Evolutionary conservation across 2,113 vertebrate species (phyloP).

Genomic region (Piprites chloris): DNA sequence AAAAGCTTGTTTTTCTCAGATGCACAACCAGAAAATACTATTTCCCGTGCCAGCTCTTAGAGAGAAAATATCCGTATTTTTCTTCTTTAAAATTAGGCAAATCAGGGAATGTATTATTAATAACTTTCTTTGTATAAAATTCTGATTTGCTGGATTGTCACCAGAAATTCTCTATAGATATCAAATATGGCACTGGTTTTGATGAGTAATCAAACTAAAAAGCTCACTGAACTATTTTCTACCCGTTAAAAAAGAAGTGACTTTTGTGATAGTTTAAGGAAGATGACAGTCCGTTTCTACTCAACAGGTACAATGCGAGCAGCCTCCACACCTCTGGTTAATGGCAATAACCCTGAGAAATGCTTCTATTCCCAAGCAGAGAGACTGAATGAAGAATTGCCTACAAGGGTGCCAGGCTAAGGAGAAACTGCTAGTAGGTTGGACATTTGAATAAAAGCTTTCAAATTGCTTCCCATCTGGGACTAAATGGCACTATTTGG

Average conservation of each 20-base stretch:
- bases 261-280: neutral
- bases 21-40: neutral
- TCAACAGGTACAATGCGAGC: neutral
- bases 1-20: neutral
- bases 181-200: neutral
- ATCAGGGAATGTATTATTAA: neutral
- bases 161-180: neutral
- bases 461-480: neutral
- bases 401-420: neutral
- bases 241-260: neutral
- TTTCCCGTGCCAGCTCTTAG: neutral
- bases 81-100: neutral
- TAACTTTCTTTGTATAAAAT: neutral
- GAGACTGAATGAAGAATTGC: neutral
- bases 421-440: neutral
- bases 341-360: neutral
- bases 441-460: neutral
- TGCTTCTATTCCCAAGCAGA: neutral
- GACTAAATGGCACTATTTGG: neutral
- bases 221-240: neutral
- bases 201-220: neutral
- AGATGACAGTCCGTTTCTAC: neutral
- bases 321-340: neutral
- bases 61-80: neutral
- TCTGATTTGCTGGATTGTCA: neutral